Evolutionary conservation across 2,888 invertebrate genomes (phyloP), one percentile per base, ranked within the genome.

Genomic region (Tenthredo amoena): DNA sequence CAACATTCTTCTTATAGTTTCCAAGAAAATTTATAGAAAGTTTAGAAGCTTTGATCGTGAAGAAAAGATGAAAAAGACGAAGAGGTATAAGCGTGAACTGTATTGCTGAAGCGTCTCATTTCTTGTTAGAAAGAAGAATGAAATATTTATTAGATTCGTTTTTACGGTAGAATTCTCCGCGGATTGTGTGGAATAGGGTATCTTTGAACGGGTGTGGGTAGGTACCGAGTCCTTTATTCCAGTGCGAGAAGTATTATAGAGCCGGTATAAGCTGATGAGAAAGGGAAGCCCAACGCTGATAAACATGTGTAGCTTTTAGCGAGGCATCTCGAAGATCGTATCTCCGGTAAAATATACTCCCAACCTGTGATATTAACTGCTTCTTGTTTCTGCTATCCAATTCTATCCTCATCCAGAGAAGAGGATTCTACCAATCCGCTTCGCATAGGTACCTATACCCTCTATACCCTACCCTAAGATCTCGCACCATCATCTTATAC

Each of bases 241-340:
- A 62, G 4, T 10, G 26, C 3, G 21, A 62, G 2, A 62, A 62
- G 62, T 26, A 62, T 26, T 10, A 62, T 12, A 62, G 26, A 62
- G 5, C 21, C 21, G 74, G 43, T 76, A 77, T 26, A 77, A 47
- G 34, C n/a, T n/a, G n/a, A 50, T 77, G 15, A 55, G 26, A 37
- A 81, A 62, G 62, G 37, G 37, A 50, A 40, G 87, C 88, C 89
- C 90, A 91, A 89, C 89, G 90, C 92, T 92, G 93, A 93, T 93
- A 93, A 93, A 93, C 93, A 93, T 91, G 93, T 93, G 93, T 93
- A 93, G 92, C 93, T 93, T 93, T 93, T 93, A 93, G 93, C 93
- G 88, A 91, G 92, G 93, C 91, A 93, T 92, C 92, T 91, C 88
- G 88, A 89, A 93, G 93, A 93, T 93, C 89, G 91, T 93, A 93